Evolutionary conservation across 2,113 vertebrate genomes (phyloP).

Genomic region (Microtus ochrogaster): DNA sequence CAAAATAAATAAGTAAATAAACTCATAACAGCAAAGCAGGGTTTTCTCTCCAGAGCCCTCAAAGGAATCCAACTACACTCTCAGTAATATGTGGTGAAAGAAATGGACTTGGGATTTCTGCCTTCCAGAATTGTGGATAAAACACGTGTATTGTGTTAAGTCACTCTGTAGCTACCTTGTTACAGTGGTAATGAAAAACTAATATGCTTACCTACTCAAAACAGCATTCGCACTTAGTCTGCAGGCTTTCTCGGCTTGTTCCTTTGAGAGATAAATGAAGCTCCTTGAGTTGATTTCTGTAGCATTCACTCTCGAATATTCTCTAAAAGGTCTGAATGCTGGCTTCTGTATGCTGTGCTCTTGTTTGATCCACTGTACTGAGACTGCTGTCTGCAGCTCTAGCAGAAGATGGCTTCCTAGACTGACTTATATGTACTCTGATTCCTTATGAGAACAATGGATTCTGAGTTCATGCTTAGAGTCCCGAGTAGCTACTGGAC

Average conservation of each 20-base stretch:
- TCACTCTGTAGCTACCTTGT: not conserved
- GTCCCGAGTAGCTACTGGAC: not conserved
- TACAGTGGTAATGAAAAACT: not conserved
- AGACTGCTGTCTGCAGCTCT: fast-evolving
- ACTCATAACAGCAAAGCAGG: not conserved
- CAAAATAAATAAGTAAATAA: not conserved
- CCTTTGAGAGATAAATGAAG: not conserved
- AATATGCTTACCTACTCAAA: not conserved
- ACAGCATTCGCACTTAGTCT: not conserved
- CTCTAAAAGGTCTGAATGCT: not conserved
- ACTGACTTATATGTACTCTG: not conserved
- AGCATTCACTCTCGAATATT: too few species aligned
- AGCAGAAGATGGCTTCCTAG: not conserved
- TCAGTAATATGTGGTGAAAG: not conserved
- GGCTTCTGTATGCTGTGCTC: fast-evolving
- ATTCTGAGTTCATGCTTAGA: not conserved
- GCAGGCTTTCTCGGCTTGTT: not conserved
- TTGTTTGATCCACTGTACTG: not conserved
- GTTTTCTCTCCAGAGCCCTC: not conserved
- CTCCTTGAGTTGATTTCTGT: not conserved
- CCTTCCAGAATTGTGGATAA: not conserved
- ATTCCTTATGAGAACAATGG: not conserved
- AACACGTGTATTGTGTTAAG: not conserved
- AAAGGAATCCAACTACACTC: not conserved
- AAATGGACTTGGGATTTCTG: not conserved